These are phyloP conservation scores for Oasisia sp. DNA, from an alignment of 2,888 invertebrate species.

Conservation along the genomic window DNA sequence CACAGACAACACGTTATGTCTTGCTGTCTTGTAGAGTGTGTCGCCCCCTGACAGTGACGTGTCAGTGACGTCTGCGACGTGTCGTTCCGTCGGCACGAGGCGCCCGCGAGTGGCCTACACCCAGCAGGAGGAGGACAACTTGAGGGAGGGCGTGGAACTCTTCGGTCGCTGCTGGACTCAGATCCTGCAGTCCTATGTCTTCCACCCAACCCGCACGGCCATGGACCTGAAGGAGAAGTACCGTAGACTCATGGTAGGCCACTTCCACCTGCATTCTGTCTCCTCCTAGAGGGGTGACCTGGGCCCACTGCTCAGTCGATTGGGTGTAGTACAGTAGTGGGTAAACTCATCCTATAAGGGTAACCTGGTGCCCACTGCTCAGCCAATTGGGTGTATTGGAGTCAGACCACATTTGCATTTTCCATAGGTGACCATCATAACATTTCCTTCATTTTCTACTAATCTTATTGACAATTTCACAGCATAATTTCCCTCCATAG, in stretches of 20 bases:
- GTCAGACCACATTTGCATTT: too few species aligned
- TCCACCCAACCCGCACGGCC: slow-evolving; percentile 55
- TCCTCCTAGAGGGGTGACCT: too few species aligned
- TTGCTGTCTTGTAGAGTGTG: not conserved
- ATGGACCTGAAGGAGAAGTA: slow-evolving; percentile 60
- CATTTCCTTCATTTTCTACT: too few species aligned
- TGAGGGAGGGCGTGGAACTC: slow-evolving; percentile 50
- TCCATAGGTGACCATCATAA: too few species aligned
- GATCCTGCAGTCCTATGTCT: slow-evolving; percentile 53
- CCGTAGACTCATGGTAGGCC: slow-evolving; percentile 50
- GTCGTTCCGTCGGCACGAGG: not conserved
- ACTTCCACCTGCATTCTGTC: not conserved
- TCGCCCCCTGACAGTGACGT: not conserved
- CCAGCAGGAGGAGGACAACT: slow-evolving; percentile 48
- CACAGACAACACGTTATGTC: too few species aligned
- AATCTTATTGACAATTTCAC: too few species aligned
- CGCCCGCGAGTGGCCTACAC: slow-evolving; percentile 49
- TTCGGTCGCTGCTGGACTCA: slow-evolving; percentile 56
- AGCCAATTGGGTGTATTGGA: too few species aligned
- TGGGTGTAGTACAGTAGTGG: too few species aligned
- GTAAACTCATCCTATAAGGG: too few species aligned
- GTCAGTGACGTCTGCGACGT: not conserved
- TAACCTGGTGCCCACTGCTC: too few species aligned
- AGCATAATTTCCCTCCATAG: too few species aligned
- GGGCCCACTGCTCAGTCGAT: too few species aligned